phyloP scores from a whole-genome alignment of 2,888 invertebrate species.

The Acanthacorydalis orientalis region DNA sequence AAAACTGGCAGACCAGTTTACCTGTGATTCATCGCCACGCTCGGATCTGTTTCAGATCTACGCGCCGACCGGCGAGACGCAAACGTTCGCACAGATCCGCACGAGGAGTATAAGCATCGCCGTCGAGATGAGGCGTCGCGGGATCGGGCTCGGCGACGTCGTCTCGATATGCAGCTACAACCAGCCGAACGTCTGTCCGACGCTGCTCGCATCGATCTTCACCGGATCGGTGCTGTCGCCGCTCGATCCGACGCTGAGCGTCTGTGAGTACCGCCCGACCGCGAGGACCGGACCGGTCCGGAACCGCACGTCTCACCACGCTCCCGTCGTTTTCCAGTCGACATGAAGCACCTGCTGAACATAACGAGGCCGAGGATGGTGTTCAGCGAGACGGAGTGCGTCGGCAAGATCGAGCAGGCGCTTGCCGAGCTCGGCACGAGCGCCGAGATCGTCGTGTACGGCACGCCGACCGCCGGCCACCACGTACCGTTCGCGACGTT shows the following conservation, averaged over 20 bases:
- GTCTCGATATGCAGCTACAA: slow-evolving; percentile 29
- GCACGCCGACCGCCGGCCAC: slow-evolving; percentile 6
- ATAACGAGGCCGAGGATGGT: slow-evolving; percentile 12
- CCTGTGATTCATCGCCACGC: too few relatives aligned
- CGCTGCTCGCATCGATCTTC: slow-evolving; percentile 28
- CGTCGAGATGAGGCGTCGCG: slow-evolving; percentile 21
- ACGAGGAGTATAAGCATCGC: slow-evolving; percentile 27
- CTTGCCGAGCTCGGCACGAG: slow-evolving; percentile 7
- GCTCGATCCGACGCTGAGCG: slow-evolving; percentile 15
- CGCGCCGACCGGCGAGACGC: slow-evolving; percentile 24
- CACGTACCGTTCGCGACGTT: slow-evolving; percentile 2
- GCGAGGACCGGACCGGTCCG: too few relatives aligned
- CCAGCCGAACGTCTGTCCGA: slow-evolving; percentile 26
- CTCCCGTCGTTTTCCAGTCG: too few relatives aligned
- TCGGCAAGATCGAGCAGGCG: slow-evolving; percentile 10
- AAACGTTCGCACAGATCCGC: slow-evolving; percentile 23
- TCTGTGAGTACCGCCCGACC: slow-evolving; percentile 7
- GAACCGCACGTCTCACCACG: too few relatives aligned
- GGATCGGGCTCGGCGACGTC: slow-evolving; percentile 26
- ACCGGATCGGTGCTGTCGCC: slow-evolving; percentile 22
- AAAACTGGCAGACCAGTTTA: too few relatives aligned
- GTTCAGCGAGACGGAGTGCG: slow-evolving; percentile 11
- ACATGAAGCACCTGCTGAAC: slow-evolving; percentile 11
- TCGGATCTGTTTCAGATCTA: slow-evolving; percentile 21
- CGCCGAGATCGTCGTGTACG: slow-evolving; percentile 13